phyloP scores from a whole-genome alignment of 2,113 vertebrate genomes.

The Setophaga petechia region DNA sequence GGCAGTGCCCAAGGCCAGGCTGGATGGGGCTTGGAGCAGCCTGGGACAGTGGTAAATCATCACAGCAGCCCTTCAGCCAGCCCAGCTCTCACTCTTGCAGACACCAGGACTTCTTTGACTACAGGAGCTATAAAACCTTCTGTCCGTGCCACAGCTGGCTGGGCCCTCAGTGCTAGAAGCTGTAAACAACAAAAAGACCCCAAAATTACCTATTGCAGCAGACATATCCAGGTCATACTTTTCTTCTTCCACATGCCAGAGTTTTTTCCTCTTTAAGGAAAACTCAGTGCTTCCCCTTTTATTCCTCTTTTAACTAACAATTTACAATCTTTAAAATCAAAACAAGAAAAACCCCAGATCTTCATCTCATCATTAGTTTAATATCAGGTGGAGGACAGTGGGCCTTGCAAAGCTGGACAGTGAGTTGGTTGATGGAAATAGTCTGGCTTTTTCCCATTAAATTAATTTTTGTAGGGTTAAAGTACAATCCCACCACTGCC shows the following conservation, averaged over 20 bases:
- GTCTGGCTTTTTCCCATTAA: background rate
- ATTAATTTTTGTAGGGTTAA: background rate
- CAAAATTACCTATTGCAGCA: background rate
- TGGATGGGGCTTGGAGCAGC: rapidly evolving
- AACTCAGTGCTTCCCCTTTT: background rate
- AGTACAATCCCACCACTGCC: background rate
- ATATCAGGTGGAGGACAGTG: background rate
- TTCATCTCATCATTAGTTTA: background rate
- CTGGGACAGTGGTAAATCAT: background rate
- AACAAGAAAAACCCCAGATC: background rate
- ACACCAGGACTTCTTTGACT: background rate
- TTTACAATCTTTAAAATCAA: background rate
- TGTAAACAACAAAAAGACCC: background rate
- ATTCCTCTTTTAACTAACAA: background rate
- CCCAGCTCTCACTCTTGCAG: background rate
- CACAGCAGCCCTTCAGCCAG: background rate
- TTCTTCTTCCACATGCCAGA: background rate
- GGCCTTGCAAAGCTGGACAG: background rate
- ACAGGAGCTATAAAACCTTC: background rate
- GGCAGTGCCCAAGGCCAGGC: rapidly evolving
- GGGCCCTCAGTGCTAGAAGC: background rate
- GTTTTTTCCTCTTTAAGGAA: background rate
- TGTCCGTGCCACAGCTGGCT: background rate
- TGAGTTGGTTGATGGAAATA: background rate
- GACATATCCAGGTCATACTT: background rate